phyloP scores from a whole-genome alignment of 1,140 invertebrate species.

The Bradynema listronoti region DNA sequence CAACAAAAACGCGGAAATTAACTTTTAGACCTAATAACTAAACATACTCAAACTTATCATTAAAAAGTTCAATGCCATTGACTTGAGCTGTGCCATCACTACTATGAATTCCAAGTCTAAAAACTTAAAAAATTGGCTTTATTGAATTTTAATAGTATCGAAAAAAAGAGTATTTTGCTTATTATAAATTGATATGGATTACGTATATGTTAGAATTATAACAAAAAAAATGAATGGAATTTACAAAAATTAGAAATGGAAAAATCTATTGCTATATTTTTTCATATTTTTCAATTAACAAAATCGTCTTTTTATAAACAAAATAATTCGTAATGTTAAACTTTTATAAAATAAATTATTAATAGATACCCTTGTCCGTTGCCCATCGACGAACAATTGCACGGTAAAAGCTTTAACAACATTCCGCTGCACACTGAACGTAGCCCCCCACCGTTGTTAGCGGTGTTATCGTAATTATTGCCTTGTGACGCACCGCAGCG shows the following conservation, averaged over 20 bases:
- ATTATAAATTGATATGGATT: too few species aligned
- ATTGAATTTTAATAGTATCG: not conserved
- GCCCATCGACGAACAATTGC: conserved; percentile 44
- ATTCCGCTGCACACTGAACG: too few species aligned
- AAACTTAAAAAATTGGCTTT: too few species aligned
- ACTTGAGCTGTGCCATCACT: conserved; percentile 18
- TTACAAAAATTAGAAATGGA: not conserved
- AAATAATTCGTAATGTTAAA: too few species aligned
- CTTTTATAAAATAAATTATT: conserved; percentile 10
- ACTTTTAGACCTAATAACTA: too few species aligned
- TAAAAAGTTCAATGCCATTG: conserved; percentile 34
- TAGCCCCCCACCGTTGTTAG: too few species aligned
- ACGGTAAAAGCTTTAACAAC: conserved; percentile 43
- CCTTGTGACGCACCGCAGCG: too few species aligned
- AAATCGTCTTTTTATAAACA: not conserved
- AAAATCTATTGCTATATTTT: not conserved
- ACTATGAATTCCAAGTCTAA: conserved; percentile 26
- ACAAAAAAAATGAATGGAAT: not conserved
- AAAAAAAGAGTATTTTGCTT: not conserved
- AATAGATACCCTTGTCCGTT: conserved; percentile 37
- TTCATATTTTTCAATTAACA: not conserved
- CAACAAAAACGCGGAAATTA: too few species aligned
- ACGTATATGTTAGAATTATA: not conserved
- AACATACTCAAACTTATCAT: conserved; percentile 40
- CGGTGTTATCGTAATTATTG: too few species aligned